Percentiles rank a stretch among this genome's conserved stretches.
phyloP scores from a whole-genome alignment of 2,888 invertebrate species.

The Asteroscopus sphinx region DNA sequence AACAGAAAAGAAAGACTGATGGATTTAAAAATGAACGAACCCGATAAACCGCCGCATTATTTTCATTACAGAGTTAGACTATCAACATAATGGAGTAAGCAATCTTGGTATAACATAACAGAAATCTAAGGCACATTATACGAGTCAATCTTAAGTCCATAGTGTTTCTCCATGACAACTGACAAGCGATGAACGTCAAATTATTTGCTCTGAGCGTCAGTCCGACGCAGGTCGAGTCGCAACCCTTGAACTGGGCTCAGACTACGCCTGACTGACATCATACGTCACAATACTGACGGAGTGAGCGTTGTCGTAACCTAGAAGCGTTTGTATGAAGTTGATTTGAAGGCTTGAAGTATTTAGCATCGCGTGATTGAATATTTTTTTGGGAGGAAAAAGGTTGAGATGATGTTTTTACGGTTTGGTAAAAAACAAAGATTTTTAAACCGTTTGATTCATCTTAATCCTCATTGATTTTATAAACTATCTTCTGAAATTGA shows the following conservation, averaged over 20 bases:
- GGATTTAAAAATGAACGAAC: too few species aligned
- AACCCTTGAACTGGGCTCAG: constrained; percentile 52
- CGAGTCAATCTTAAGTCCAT: constrained; percentile 13
- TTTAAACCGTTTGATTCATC: background rate
- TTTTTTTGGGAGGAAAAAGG: constrained; percentile 12
- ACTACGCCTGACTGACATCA: constrained; percentile 45
- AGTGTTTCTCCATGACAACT: constrained; percentile 51
- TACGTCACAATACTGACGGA: constrained; percentile 57
- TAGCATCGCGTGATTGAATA: constrained; percentile 2
- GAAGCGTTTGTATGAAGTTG: constrained; percentile 43
- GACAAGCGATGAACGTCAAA: constrained; percentile 59
- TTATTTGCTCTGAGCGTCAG: constrained; percentile 60
- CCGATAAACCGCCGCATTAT: too few species aligned
- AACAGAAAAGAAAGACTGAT: too few species aligned
- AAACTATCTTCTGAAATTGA: too few species aligned
- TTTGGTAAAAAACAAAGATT: too few species aligned
- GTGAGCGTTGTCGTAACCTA: constrained; percentile 41
- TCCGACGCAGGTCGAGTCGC: constrained; percentile 55
- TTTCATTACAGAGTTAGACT: too few species aligned
- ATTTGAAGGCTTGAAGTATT: constrained; percentile 36
- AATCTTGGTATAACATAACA: too few species aligned
- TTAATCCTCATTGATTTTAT: too few species aligned
- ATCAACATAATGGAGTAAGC: too few species aligned
- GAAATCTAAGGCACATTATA: background rate
- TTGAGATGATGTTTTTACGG: background rate